Conservation (phyloP, 1,140 invertebrate species). For the Pararge aegeria region DNA sequence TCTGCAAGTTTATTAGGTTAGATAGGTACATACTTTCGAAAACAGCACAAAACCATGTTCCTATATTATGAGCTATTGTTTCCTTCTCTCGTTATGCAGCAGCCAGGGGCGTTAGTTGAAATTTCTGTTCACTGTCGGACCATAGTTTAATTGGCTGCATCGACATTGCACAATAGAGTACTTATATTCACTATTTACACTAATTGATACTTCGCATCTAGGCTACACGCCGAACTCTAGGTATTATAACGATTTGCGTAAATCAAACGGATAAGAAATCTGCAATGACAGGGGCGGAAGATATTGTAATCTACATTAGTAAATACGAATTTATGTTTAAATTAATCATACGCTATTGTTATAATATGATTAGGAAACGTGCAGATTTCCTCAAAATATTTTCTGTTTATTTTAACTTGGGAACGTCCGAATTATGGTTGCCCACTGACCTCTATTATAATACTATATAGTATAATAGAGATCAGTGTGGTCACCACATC, state of each 20-base stretch:
- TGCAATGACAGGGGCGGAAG: too few species aligned
- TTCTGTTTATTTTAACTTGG: too few species aligned
- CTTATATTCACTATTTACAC: slow-evolving; percentile 14
- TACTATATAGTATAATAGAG: too few species aligned
- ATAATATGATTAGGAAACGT: too few species aligned
- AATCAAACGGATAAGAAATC: background rate
- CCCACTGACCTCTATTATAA: too few species aligned
- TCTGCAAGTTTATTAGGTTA: background rate
- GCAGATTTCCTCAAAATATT: too few species aligned
- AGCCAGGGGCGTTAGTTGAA: slow-evolving; percentile 19
- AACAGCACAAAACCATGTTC: slow-evolving; percentile 1
- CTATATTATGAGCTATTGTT: slow-evolving; percentile 15
- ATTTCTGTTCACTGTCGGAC: slow-evolving; percentile 24
- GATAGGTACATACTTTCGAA: too few species aligned
- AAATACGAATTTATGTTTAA: too few species aligned
- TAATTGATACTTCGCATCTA: slow-evolving; percentile 15
- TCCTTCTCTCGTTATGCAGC: slow-evolving; percentile 17
- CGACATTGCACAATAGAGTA: slow-evolving; percentile 10
- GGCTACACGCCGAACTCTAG: background rate
- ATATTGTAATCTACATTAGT: too few species aligned
- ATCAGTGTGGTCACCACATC: too few species aligned
- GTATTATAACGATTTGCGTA: background rate
- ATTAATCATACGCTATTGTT: too few species aligned
- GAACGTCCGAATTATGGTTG: too few species aligned
- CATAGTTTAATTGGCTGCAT: slow-evolving; percentile 22